phyloP scores from a whole-genome alignment of 2,888 invertebrate genomes.

The Dioctria linearis region DNA sequence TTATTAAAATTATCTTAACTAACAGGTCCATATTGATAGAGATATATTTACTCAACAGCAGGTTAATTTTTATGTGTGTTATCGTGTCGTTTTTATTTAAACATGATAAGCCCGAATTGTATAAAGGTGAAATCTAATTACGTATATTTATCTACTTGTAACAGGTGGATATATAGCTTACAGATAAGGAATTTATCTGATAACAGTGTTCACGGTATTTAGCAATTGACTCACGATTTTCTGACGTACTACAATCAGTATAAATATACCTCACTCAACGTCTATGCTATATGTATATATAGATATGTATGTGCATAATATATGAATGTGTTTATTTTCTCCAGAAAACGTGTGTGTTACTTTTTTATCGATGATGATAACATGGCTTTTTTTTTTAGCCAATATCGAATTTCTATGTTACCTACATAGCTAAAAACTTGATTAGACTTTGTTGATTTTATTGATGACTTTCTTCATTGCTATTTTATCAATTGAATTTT shows the following conservation, averaged over 20 bases:
- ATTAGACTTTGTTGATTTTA: not conserved
- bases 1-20: not conserved
- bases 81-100: conserved; percentile 21
- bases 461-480: conserved; percentile 7
- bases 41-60: not conserved
- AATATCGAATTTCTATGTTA: not conserved
- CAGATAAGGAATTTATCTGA: conserved; percentile 6
- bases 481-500: conserved; percentile 32
- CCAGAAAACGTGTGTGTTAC: not conserved
- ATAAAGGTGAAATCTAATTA: not conserved
- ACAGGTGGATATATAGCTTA: conserved; percentile 1
- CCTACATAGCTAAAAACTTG: not conserved
- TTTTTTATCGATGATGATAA: not conserved
- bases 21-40: not conserved
- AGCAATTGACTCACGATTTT: conserved; percentile 33
- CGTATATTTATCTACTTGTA: conserved; percentile 14
- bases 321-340: conserved; percentile 13
- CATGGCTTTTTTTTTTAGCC: too few relatives aligned
- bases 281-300: too few relatives aligned
- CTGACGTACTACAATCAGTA: conserved; percentile 26
- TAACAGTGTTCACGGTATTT: conserved; percentile 41
- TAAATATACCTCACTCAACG: not conserved
- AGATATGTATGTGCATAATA: too few relatives aligned
- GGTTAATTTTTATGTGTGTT: conserved; percentile 8
- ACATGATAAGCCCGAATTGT: conserved; percentile 1